Evolutionary conservation across 2,888 invertebrate genomes (phyloP).

Genomic region (Drosophila borborema): DNA sequence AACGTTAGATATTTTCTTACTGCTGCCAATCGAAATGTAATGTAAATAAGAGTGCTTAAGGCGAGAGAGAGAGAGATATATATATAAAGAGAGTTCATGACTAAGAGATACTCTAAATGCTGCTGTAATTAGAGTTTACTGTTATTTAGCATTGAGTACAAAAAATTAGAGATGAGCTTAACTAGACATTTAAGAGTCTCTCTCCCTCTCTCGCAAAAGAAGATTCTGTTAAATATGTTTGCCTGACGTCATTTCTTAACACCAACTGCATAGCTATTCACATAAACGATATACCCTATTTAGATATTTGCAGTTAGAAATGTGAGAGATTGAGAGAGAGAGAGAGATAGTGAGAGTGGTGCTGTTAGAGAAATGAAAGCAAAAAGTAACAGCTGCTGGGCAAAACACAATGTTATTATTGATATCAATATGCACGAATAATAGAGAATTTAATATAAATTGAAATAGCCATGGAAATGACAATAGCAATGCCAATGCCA

Average conservation of each 20-base stretch:
- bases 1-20: conserved; percentile 42
- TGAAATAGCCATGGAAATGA: conserved; percentile 15
- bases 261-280: not conserved
- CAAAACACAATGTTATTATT: conserved; percentile 54
- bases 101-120: not conserved
- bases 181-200: not conserved
- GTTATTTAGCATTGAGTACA: not conserved
- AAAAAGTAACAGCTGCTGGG: conserved; percentile 56
- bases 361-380: not conserved
- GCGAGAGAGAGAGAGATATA: not conserved
- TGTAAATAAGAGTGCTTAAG: not conserved
- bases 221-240: no score
- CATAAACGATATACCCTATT: not conserved
- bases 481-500: conserved; percentile 10
- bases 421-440: conserved; percentile 39
- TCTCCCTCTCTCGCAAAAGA: no score
- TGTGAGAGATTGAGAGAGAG: no score
- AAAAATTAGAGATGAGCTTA: not conserved
- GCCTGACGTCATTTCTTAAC: not conserved
- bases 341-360: not conserved
- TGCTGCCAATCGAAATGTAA: conserved; percentile 34
- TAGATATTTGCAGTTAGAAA: not conserved
- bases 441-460: conserved; percentile 22
- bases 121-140: not conserved
- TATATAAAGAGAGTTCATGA: not conserved